phyloP scores from a whole-genome alignment of 2,888 invertebrate genomes.

The Homarus gammarus region DNA sequence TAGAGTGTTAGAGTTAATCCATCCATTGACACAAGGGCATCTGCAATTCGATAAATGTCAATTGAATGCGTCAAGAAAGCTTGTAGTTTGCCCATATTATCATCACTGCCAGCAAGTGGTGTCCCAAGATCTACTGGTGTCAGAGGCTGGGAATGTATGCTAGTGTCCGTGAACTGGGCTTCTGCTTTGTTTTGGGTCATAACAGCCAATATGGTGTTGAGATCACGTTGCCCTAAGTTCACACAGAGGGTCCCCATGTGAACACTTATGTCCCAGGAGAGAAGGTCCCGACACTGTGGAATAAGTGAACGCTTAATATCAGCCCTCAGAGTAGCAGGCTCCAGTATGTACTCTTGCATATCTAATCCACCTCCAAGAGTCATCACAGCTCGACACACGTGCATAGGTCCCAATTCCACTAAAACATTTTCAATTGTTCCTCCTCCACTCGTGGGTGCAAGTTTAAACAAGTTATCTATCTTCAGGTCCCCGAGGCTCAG shows the following conservation, averaged over 20 bases:
- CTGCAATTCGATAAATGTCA: constrained; percentile 83
- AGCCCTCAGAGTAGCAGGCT: constrained; percentile 86
- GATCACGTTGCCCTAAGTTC: constrained; percentile 87
- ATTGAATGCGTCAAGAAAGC: constrained; percentile 87
- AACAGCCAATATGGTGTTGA: constrained; percentile 86
- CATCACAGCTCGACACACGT: constrained; percentile 80
- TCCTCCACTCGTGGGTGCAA: constrained; percentile 79
- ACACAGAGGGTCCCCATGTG: constrained; percentile 85
- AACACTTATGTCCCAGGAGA: constrained; percentile 84
- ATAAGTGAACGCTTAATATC: constrained; percentile 86
- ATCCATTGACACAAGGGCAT: constrained; percentile 84
- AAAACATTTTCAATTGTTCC: constrained; percentile 85
- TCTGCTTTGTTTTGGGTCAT: constrained; percentile 86
- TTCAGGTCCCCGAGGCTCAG: constrained; percentile 87
- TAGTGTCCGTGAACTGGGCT: constrained; percentile 77
- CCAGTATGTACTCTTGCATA: constrained; percentile 87
- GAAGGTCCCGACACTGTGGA: constrained; percentile 79
- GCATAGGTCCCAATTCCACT: constrained; percentile 85
- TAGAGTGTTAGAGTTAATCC: constrained; percentile 86
- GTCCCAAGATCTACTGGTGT: constrained; percentile 71
- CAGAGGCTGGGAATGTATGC: constrained; percentile 57
- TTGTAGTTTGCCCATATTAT: constrained; percentile 84
- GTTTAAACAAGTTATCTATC: constrained; percentile 89
- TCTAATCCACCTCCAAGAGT: constrained; percentile 86
- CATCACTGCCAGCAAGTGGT: constrained; percentile 64